These are phyloP conservation scores for Nesidiocoris tenuis DNA, from an alignment of 2,888 invertebrate species.

Conservation along the genomic window DNA sequence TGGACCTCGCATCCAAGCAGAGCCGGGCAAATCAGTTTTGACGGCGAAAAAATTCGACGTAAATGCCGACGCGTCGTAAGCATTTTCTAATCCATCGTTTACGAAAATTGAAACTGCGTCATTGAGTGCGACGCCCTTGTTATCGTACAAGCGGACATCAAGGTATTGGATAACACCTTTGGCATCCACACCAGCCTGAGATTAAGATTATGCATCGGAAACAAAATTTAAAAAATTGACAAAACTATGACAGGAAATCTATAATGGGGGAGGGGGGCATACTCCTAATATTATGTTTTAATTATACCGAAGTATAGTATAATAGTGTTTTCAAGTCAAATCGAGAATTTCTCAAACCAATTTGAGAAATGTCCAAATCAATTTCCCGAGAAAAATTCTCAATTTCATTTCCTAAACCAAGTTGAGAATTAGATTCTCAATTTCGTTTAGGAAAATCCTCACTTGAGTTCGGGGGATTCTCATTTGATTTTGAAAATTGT, in stretches of 20 bases:
- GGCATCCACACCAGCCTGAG: slow-evolving; percentile 58
- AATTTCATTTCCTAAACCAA: too few species aligned
- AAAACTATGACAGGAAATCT: background rate
- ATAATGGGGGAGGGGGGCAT: background rate
- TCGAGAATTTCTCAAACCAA: too few species aligned
- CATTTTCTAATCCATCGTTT: slow-evolving; percentile 54
- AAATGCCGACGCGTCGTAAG: slow-evolving; percentile 67
- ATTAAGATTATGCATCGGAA: too few species aligned
- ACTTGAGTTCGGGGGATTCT: too few species aligned
- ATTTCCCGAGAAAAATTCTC: too few species aligned
- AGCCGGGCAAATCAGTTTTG: slow-evolving; percentile 66
- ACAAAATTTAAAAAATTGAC: background rate
- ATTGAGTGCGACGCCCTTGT: slow-evolving; percentile 54
- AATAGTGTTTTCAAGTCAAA: too few species aligned
- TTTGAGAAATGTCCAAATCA: too few species aligned
- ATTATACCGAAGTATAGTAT: too few species aligned
- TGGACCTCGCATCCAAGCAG: slow-evolving; percentile 71
- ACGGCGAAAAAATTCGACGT: slow-evolving; percentile 55
- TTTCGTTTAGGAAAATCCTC: too few species aligned
- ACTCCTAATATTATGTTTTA: too few species aligned
- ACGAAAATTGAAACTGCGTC: slow-evolving; percentile 51
- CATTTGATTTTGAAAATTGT: too few species aligned
- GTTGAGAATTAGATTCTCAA: too few species aligned
- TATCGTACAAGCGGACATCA: slow-evolving; percentile 57
- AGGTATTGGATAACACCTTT: slow-evolving; percentile 69